These are phyloP conservation scores for Egretta garzetta DNA, from an alignment of 2,113 vertebrate genomes.

Conservation along the genomic window DNA sequence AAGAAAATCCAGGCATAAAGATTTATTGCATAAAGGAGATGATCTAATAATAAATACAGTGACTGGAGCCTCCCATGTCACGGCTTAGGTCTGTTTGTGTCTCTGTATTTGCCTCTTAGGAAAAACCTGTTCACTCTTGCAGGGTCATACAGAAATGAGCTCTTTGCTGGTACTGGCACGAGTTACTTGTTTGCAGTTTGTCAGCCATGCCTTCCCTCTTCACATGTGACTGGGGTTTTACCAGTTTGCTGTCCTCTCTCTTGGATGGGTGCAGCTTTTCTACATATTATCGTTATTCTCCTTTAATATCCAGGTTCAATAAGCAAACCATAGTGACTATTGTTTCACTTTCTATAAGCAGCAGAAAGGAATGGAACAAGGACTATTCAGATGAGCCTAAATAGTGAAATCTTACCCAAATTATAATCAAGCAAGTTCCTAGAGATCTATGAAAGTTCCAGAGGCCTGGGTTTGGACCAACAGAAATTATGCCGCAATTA, in stretches of 20 bases:
- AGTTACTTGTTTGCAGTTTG: not conserved
- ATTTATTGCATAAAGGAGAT: not conserved
- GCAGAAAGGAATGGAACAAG: not conserved
- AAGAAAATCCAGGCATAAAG: constrained; percentile 42
- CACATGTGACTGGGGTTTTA: not conserved
- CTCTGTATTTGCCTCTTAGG: not conserved
- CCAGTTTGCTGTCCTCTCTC: not conserved
- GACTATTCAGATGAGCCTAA: not conserved
- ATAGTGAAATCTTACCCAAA: not conserved
- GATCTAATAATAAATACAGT: not conserved
- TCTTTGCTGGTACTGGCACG: not conserved
- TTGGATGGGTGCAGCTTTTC: not conserved
- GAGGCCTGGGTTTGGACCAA: not conserved
- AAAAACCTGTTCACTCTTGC: not conserved
- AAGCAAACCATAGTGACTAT: not conserved
- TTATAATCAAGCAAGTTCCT: not conserved
- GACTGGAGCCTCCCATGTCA: not conserved
- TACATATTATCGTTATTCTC: not conserved
- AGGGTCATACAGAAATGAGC: not conserved
- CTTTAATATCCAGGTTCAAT: not conserved
- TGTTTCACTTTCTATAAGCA: not conserved
- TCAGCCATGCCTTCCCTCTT: not conserved
- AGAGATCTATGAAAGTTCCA: not conserved
- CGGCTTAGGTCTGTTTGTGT: not conserved
- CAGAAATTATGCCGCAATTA: not conserved